These are phyloP conservation scores for Drosophila rubida DNA, from an alignment of 2,888 invertebrate species.

Conservation along the genomic window DNA sequence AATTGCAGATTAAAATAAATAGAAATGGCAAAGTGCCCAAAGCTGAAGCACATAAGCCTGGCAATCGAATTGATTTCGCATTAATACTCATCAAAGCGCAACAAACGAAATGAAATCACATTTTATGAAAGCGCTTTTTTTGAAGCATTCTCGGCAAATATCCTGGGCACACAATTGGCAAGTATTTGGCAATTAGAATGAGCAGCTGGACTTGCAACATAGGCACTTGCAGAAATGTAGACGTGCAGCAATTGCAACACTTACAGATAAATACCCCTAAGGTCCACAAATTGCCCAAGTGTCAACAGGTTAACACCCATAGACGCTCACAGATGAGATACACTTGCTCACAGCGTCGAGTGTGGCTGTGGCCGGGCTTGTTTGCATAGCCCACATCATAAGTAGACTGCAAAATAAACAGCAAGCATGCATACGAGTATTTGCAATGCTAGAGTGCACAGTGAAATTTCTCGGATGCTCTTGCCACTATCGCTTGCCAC, in stretches of 20 bases:
- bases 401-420: slow-evolving; percentile 53
- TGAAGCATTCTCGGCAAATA: neutral
- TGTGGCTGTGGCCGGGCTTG: neutral
- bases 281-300: slow-evolving; percentile 17
- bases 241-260: too few relatives aligned
- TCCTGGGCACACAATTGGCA: neutral
- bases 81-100: slow-evolving; percentile 15
- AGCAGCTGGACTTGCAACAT: neutral
- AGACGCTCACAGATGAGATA: slow-evolving; percentile 13
- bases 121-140: slow-evolving; percentile 3
- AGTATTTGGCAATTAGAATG: neutral
- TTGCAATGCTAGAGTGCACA: slow-evolving; percentile 47
- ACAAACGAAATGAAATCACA: slow-evolving; percentile 13
- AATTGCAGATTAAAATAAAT: slow-evolving; percentile 55
- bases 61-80: slow-evolving; percentile 32
- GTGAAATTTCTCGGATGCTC: slow-evolving; percentile 54
- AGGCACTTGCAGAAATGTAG: neutral
- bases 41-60: slow-evolving; percentile 17
- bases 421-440: slow-evolving; percentile 44
- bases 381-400: slow-evolving; percentile 38
- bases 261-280: slow-evolving; percentile 29
- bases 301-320: slow-evolving; percentile 50
- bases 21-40: slow-evolving; percentile 40
- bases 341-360: neutral
- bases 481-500: slow-evolving; percentile 39